Base-by-base conservation (phyloP, 2,888 invertebrate genomes). In the Amphipoea lucens region DNA sequence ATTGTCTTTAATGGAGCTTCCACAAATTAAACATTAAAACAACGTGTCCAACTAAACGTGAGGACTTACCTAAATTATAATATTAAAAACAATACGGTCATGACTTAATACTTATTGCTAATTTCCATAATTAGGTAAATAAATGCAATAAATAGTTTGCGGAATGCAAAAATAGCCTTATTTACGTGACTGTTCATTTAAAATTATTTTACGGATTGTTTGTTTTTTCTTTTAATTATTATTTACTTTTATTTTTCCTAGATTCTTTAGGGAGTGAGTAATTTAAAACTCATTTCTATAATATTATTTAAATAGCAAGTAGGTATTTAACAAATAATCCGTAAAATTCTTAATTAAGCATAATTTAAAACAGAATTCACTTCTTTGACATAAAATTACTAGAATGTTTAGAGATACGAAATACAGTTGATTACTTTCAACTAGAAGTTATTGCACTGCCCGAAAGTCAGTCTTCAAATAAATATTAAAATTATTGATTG, bases 391-490 rank as follows among this genome's bases (percentile, higher is more conserved):
- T 79, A 74, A 74, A 76, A 76, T 86, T 88, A 89, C 90, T 89
- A 89, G 90, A 90, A 65, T 62, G 48, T 74, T 70, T 65, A 69
- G 40, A 78, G 67, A 84, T 82, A 68, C 57, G 51, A 87, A 67
- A 66, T 29, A 78, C 83, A 90, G 82, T 89, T 45, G 74, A 87
- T 74, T 72, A 76, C 2, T 66, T 83, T 75, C 57, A 73, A 74
- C 69, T 68, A 79, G 57, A 82, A 88, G 86, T 86, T 96, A 96
- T 96, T 96, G 96, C 96, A 96, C 96, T 94, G 93, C 96, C 96
- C 96, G 92, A 92, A 89, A 86, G 91, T 96, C 96, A 96, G 96
- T 96, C 96, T 95, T 95, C 91, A 90, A 92, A 93, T 82, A 91
- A 82, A 72, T 67, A 75, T 78, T 77, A 74, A 78, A 76, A 74